Evolutionary conservation across 2,888 invertebrate species (phyloP), one percentile per base, ranked within the genome.

Genomic region (Campopleginae sp.): DNA sequence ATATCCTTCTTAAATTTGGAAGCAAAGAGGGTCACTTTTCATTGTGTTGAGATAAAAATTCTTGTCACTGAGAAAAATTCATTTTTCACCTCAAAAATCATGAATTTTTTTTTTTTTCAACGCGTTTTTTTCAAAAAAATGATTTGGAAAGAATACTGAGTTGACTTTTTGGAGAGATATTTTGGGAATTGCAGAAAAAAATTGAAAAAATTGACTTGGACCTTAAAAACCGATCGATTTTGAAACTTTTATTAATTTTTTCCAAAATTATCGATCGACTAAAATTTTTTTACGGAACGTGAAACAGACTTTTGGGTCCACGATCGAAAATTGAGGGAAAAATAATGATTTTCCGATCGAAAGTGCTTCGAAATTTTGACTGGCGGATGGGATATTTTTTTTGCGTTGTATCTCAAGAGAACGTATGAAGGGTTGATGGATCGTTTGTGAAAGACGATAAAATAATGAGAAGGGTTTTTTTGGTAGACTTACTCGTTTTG

Each of bases 401-500:
- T 27, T 6, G 27, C 27, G 27, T 27, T 27, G 5, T 27, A 27
- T 12, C 19, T 54, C 1, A 12, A 8, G 5, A 58, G 27, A 58
- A 19, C 27, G 23, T 58, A 27, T 58, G 58, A 14, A 27, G 14
- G 14, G 10, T 14, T 58, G 27, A 58, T 23, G 23, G 14, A 14
- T 19, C 5, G 19, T 19, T 19, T 1, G n/a, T 23, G 2, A 54
- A 14, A 33, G 12, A 54, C 7, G 2, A 72, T 23, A 38, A 54
- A 48, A 63, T n/a, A 17, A 42, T 70, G 5, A n/a, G 75, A 58
- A 70, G 51, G 14, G 76, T 71, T 12, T 42, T 12, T 42, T 78
- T 48, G 19, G 71, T 78, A 10, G 82, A 92, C 93, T 91, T 90
- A 93, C 93, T 89, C 89, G 89, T 89, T 90, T 92, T 92, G 61